Evolutionary conservation across 2,888 invertebrate genomes (phyloP).

Genomic region (Pyralis farinalis): DNA sequence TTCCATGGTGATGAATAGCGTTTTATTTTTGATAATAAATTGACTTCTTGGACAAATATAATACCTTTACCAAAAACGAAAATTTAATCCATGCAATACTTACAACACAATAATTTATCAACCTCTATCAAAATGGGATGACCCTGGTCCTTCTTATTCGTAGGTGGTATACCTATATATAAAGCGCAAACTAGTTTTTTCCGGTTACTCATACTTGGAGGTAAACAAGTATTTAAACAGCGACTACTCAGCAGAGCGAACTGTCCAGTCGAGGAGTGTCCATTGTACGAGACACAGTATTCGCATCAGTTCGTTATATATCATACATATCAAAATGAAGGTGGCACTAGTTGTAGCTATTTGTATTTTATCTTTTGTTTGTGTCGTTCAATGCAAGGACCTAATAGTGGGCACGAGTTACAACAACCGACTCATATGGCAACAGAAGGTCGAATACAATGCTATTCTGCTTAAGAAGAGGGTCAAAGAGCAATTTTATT

Average conservation of each 20-base stretch:
- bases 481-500: constrained; percentile 68
- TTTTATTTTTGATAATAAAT: too few species aligned
- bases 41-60: too few species aligned
- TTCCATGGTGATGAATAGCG: too few species aligned
- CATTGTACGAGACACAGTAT: neutral
- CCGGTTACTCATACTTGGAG: constrained; percentile 37
- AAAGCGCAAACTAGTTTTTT: constrained; percentile 41
- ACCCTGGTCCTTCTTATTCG: too few species aligned
- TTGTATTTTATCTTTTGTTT: constrained; percentile 46
- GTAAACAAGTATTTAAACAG: constrained; percentile 35
- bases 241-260: neutral
- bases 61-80: too few species aligned
- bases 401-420: constrained; percentile 69
- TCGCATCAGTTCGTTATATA: neutral
- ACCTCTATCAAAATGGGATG: constrained; percentile 18
- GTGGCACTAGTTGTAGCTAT: constrained; percentile 42
- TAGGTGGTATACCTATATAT: too few species aligned
- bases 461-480: constrained; percentile 68
- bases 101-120: constrained; percentile 27
- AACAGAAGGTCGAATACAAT: constrained; percentile 67
- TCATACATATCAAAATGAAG: constrained; percentile 55
- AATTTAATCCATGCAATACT: too few species aligned
- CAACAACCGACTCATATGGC: constrained; percentile 59
- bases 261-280: neutral
- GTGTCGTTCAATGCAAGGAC: constrained; percentile 56